These are phyloP conservation scores for Cepaea hortensis DNA, from an alignment of 2,888 invertebrate species.

Conservation along the genomic window DNA sequence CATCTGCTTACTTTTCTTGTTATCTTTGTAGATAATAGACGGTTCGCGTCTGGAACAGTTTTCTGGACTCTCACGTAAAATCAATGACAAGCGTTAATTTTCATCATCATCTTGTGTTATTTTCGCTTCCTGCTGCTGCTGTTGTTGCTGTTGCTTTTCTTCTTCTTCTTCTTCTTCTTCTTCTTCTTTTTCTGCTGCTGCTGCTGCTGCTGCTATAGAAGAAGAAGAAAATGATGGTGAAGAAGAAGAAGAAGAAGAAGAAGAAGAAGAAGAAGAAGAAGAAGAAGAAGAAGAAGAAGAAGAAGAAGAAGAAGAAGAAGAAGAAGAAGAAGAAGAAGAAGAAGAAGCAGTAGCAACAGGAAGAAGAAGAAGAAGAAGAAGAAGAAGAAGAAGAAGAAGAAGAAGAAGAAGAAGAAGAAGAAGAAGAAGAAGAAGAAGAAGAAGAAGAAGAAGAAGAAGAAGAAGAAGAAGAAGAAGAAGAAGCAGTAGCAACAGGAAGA, in stretches of 20 bases:
- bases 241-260: conserved; percentile 27
- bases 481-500: background rate
- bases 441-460: background rate
- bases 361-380: conserved; percentile 13
- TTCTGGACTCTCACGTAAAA: no score
- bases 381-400: background rate
- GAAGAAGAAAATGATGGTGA: conserved; percentile 23
- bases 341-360: background rate
- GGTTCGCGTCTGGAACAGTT: no score
- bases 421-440: background rate
- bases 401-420: background rate
- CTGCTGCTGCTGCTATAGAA: background rate
- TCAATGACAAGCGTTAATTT: no score
- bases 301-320: background rate
- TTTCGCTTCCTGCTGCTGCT: no score
- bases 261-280: background rate
- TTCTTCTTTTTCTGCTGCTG: background rate
- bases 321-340: conserved; percentile 19
- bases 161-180: background rate
- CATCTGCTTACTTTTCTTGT: no score
- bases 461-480: background rate
- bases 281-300: background rate
- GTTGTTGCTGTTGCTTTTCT: no score
- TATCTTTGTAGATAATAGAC: no score
- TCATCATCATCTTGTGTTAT: no score